Evolutionary conservation across 2,888 invertebrate species (phyloP).

Genomic region (Willowsia nigromaculata): DNA sequence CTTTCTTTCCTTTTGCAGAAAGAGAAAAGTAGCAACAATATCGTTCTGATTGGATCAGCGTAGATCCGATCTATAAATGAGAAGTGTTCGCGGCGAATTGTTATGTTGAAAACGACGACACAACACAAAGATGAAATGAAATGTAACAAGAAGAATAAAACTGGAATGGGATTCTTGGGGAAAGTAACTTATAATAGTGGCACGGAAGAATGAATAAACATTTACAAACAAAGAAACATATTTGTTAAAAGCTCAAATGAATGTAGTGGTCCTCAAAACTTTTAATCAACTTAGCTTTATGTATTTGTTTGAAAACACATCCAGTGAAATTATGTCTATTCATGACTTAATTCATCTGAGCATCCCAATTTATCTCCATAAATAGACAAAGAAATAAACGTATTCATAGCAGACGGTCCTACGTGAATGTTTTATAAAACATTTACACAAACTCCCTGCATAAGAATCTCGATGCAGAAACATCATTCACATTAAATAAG

Average conservation of each 20-base stretch:
- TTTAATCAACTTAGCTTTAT: not conserved
- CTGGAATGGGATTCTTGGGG: no score
- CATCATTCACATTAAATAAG: not conserved
- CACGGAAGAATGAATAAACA: not conserved
- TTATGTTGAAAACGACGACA: not conserved
- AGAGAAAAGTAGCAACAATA: not conserved
- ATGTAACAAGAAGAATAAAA: not conserved
- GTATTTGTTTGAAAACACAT: not conserved
- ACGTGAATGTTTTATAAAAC: no score
- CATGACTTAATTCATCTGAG: not conserved
- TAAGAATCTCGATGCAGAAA: no score
- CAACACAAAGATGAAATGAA: not conserved
- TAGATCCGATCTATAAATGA: not conserved
- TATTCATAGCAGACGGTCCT: not conserved
- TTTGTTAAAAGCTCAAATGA: not conserved
- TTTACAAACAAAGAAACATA: not conserved
- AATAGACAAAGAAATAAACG: not conserved
- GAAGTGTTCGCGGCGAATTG: no score
- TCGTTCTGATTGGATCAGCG: slow-evolving; percentile 15
- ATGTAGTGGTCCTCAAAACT: not conserved
- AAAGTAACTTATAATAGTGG: no score
- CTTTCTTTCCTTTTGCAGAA: not conserved
- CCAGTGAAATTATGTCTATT: not conserved
- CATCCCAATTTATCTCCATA: not conserved
- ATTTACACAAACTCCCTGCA: no score